These are phyloP conservation scores for Excalfactoria chinensis DNA, from an alignment of 2,113 vertebrate species.

Conservation along the genomic window DNA sequence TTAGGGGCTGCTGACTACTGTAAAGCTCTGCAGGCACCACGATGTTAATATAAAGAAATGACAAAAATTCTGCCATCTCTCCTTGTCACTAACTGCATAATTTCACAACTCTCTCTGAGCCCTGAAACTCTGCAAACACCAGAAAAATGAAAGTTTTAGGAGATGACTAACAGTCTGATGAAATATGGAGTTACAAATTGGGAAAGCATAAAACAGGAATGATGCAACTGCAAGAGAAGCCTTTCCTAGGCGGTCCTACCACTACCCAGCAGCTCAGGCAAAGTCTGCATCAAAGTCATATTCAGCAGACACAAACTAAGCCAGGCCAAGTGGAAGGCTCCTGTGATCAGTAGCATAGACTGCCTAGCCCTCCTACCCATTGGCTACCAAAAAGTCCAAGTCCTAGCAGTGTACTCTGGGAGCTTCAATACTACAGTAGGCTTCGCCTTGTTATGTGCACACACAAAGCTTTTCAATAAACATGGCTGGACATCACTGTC, in stretches of 20 bases:
- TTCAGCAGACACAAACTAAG: neutral
- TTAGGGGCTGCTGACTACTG: neutral
- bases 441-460: neutral
- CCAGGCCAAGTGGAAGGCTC: neutral
- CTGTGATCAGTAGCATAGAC: neutral
- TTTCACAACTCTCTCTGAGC: slow-evolving; percentile 36
- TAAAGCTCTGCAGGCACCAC: neutral
- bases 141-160: slow-evolving; percentile 53
- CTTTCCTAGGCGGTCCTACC: neutral
- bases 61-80: slow-evolving; percentile 25
- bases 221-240: neutral
- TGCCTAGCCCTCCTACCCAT: neutral
- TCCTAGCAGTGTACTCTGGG: accelerated
- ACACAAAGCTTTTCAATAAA: neutral
- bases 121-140: slow-evolving; percentile 40
- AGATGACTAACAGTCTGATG: slow-evolving; percentile 41
- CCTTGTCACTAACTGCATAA: slow-evolving; percentile 37
- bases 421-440: neutral
- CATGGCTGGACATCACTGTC: neutral
- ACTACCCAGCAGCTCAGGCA: accelerated
- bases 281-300: neutral
- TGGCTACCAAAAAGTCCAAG: neutral
- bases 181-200: slow-evolving; percentile 25
- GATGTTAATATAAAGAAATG: slow-evolving; percentile 12
- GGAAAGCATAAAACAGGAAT: slow-evolving; percentile 37